A percentile compares a stretch with the other conserved stretches of the same genome.
These are phyloP conservation scores for Pterostichus niger DNA, from an alignment of 2,888 invertebrate genomes.

Conservation along the genomic window DNA sequence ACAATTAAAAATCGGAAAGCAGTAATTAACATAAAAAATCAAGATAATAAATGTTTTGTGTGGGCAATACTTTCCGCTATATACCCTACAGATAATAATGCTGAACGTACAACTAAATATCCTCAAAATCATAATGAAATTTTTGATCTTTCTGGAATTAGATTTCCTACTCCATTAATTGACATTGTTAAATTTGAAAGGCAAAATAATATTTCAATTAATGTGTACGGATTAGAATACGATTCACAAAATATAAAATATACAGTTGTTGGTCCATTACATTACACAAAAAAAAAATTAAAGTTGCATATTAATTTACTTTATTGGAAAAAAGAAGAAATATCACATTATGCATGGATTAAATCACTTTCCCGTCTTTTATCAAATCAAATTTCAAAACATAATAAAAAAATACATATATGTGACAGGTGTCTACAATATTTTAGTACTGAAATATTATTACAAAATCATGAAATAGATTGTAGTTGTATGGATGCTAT, in stretches of 20 bases:
- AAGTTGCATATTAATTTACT: conserved; percentile 51
- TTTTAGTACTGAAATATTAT: conserved; percentile 31
- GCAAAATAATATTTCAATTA: too few relatives aligned
- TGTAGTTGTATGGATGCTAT: conserved; percentile 40
- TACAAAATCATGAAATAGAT: conserved; percentile 29
- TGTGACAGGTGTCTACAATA: conserved; percentile 57
- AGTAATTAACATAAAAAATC: conserved; percentile 67
- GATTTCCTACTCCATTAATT: conserved; percentile 26
- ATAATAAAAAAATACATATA: conserved; percentile 20
- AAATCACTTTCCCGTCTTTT: conserved; percentile 40
- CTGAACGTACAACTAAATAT: conserved; percentile 51
- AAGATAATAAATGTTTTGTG: conserved; percentile 68
- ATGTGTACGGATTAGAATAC: too few relatives aligned
- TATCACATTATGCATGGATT: conserved; percentile 55
- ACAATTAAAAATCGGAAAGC: not conserved
- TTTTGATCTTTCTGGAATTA: conserved; percentile 64
- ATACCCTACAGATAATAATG: conserved; percentile 41
- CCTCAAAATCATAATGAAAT: conserved; percentile 46
- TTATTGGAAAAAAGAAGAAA: conserved; percentile 32
- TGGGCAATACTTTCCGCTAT: conserved; percentile 68
- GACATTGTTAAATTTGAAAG: too few relatives aligned
- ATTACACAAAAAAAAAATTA: conserved; percentile 50
- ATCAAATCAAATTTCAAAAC: not conserved
- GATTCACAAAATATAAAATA: not conserved
- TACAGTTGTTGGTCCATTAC: conserved; percentile 23